A percentile compares a stretch with the other conserved stretches of the same genome.
Conservation (phyloP, 2,888 invertebrate genomes). For the Melanostoma mellinum region DNA sequence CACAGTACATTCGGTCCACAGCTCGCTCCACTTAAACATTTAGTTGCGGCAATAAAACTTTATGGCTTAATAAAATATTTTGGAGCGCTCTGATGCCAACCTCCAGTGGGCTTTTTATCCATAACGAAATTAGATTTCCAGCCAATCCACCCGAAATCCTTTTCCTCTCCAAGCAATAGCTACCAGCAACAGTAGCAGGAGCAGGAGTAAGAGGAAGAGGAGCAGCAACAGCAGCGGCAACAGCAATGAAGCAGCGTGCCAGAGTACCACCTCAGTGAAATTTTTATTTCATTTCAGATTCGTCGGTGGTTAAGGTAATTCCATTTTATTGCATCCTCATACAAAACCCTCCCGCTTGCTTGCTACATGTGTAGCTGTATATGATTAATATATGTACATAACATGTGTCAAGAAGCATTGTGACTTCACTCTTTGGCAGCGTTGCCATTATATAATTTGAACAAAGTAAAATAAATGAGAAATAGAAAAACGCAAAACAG, state of each 20-base stretch:
- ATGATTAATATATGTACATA: constrained; percentile 7
- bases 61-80: constrained; percentile 70
- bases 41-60: constrained; percentile 70
- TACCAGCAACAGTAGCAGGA: constrained; percentile 9
- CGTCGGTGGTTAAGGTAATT: constrained; percentile 69
- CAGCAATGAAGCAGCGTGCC: not conserved
- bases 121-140: constrained; percentile 71
- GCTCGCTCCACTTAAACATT: constrained; percentile 63
- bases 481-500: too few species aligned
- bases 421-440: not conserved
- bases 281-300: constrained; percentile 62
- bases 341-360: constrained; percentile 4
- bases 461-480: not conserved
- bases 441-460: constrained; percentile 9
- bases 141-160: constrained; percentile 65
- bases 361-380: not conserved
- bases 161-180: constrained; percentile 1
- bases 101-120: constrained; percentile 66
- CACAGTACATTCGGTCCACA: constrained; percentile 63
- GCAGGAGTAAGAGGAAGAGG: not conserved
- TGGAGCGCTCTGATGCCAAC: constrained; percentile 11
- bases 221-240: not conserved
- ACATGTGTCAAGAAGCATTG: constrained; percentile 21
- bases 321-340: constrained; percentile 54
- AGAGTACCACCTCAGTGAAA: constrained; percentile 42